Percentiles rank a stretch among this genome's conserved stretches.
Evolutionary conservation across 1,140 invertebrate species (phyloP).

Genomic region (Stenopsyche tienmushanensis): DNA sequence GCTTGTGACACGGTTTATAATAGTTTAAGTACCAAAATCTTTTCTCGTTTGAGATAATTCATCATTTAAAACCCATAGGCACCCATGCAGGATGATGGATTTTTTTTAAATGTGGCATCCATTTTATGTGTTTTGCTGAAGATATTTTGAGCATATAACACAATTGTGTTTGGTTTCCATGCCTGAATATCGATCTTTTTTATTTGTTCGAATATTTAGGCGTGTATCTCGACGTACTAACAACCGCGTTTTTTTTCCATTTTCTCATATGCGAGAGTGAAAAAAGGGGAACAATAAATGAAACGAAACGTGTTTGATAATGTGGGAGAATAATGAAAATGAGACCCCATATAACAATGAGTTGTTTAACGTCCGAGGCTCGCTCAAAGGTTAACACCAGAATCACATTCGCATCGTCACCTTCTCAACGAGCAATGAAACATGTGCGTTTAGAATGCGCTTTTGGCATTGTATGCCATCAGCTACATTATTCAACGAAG

Average conservation of each 20-base stretch:
- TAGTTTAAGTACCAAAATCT: too few relatives aligned
- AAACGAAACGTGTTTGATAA: constrained; percentile 38
- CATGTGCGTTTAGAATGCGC: constrained; percentile 1
- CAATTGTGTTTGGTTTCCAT: not conserved
- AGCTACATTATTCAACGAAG: too few relatives aligned
- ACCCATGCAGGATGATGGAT: too few relatives aligned
- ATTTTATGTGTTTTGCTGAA: constrained; percentile 1
- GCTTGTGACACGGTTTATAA: too few relatives aligned
- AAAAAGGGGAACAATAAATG: constrained; percentile 39
- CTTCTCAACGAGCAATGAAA: not conserved
- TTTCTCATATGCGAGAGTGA: constrained; percentile 26
- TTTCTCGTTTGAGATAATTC: too few relatives aligned
- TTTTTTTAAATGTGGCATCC: too few relatives aligned
- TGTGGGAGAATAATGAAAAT: constrained; percentile 33
- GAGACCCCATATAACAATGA: constrained; percentile 21
- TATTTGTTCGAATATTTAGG: too few relatives aligned
- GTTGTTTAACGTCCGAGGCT: not conserved
- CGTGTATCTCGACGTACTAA: too few relatives aligned
- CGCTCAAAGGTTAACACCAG: constrained; percentile 12
- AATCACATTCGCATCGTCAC: constrained; percentile 7
- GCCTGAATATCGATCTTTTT: not conserved
- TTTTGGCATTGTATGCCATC: too few relatives aligned
- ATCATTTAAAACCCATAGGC: too few relatives aligned
- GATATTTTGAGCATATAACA: not conserved
- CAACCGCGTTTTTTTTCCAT: not conserved